Evolutionary conservation across 2,888 invertebrate species (phyloP), one percentile per base, ranked within the genome.

Genomic region (Andrena camellia): DNA sequence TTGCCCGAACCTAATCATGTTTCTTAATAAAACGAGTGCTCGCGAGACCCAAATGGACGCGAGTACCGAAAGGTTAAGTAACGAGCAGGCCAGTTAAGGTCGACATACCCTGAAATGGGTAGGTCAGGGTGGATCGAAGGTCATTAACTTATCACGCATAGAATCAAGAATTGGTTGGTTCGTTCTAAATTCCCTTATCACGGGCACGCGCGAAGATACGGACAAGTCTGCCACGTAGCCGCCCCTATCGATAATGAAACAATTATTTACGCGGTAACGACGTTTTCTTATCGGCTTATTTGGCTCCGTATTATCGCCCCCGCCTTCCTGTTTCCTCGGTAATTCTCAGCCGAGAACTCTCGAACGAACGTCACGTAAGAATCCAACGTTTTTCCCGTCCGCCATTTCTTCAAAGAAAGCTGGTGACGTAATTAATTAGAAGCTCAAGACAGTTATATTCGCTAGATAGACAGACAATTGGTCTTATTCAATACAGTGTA

Each of bases 131-230:
- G 74, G 59, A 71, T 81, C 69, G 77, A 82, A 73, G 64, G 57
- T 73, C 78, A 48, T 83, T 83, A 78, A 78, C 60, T 70, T 73
- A 81, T 81, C 81, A 62, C 8, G 62, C 57, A 48, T 62, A 59
- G 54, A 26, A 79, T 71, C 83, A 20, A 26, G 26, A n/a, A 13
- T 57, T 57, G 17, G 42, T 59, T 5, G 59, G 54, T 57, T 50
- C 62, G 67, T 71, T 70, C 69, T 50, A 57, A 70, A 82, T 80
- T 80, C 59, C 42, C 29, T 74, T 78, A 81, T 81, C 73, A 26
- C 26, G 23, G 48, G 63, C 59, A 63, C 80, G 76, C 26, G 66
- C 66, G 60, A 50, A 33, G 66, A 77, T 63, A 79, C 20, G 29
- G 7, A 29, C 42, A 10, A 23, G n/a, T 17, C 8, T 52, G 20